A percentile compares a stretch with the other conserved stretches of the same genome.
Evolutionary conservation across 2,797 vertebrate species (phyloP).

Genomic region (Poeciliopsis turneri): DNA sequence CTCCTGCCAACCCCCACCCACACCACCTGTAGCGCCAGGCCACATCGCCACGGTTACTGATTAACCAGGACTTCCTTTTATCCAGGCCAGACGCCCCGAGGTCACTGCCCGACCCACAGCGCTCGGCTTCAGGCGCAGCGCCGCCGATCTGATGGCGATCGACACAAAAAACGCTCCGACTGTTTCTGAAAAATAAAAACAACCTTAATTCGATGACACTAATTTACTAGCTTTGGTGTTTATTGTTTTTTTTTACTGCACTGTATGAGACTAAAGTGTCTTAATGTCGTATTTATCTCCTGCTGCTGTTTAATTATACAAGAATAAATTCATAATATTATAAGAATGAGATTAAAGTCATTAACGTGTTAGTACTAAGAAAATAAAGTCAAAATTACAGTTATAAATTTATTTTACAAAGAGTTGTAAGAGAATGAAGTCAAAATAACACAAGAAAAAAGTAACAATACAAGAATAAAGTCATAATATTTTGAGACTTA

Average conservation of each 20-base stretch:
- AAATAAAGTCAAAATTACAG: too few relatives aligned
- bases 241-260: background rate
- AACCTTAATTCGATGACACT: background rate
- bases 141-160: background rate
- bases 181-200: background rate
- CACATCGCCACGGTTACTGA: conserved; percentile 75
- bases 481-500: too few relatives aligned
- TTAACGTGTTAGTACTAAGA: too few relatives aligned
- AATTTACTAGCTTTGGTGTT: background rate
- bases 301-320: background rate
- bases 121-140: conserved; percentile 32
- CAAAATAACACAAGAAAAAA: too few relatives aligned
- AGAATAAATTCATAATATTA: too few relatives aligned
- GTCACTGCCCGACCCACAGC: conserved; percentile 68
- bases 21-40: conserved; percentile 80
- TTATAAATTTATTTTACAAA: too few relatives aligned
- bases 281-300: conserved; percentile 2
- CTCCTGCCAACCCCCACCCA: conserved; percentile 60
- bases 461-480: too few relatives aligned
- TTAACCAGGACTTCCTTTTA: conserved; percentile 87
- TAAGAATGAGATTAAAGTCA: too few relatives aligned
- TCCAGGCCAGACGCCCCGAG: conserved; percentile 74
- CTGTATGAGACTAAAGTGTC: background rate
- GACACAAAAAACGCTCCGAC: background rate
- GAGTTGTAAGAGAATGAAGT: too few relatives aligned